phyloP scores from a whole-genome alignment of 2,797 vertebrate species.

The Perodicticus potto region DNA sequence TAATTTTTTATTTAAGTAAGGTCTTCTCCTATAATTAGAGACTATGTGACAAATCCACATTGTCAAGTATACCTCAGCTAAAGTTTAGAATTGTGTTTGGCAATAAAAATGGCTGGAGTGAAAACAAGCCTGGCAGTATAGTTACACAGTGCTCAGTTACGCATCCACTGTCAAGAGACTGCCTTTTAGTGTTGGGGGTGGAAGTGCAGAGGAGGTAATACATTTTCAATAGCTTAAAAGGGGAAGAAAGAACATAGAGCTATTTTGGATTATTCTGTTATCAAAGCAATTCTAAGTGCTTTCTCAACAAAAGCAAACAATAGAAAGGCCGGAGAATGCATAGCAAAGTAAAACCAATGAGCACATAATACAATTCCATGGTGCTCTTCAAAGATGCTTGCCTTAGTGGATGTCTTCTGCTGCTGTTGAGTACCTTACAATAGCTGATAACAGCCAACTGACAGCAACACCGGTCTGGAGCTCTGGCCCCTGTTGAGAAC shows the following conservation, averaged over 20 bases:
- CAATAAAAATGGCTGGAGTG: constrained; percentile 53
- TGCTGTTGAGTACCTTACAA: neutral
- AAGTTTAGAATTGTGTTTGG: constrained; percentile 42
- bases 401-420: neutral
- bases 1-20: constrained; percentile 54
- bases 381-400: neutral
- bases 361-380: neutral
- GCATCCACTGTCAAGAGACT: constrained; percentile 4
- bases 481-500: neutral
- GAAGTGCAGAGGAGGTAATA: neutral
- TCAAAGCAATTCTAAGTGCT: constrained; percentile 45
- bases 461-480: neutral
- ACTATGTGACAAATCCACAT: constrained; percentile 38
- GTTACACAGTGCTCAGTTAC: neutral
- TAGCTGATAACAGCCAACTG: constrained; percentile 18
- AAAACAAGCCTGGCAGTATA: neutral
- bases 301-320: constrained; percentile 64
- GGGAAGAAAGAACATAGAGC: neutral
- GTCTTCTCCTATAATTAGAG: constrained; percentile 61
- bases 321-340: neutral
- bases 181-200: neutral
- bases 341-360: constrained; percentile 38
- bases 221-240: constrained; percentile 14
- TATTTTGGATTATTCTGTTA: constrained; percentile 32
- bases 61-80: constrained; percentile 60